Evolutionary conservation across 2,888 invertebrate species (phyloP).

Genomic region (Mimumesa dahlbomi): DNA sequence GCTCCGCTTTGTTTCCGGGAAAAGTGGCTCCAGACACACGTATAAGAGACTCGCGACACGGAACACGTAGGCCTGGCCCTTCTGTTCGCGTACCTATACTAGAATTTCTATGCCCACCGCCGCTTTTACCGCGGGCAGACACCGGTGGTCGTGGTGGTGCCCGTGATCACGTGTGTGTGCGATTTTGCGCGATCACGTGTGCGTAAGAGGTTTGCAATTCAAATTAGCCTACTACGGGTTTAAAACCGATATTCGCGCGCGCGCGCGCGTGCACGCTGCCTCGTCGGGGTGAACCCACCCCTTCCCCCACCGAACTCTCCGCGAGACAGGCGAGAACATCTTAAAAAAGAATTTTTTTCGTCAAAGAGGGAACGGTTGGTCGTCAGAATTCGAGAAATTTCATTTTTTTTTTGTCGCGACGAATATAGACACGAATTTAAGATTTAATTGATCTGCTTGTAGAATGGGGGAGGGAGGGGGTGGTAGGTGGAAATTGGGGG

Average conservation of each 20-base stretch:
- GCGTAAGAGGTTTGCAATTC: conserved; percentile 72
- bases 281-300: too few relatives aligned
- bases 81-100: conserved; percentile 32
- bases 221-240: conserved; percentile 74
- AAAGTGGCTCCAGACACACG: conserved; percentile 57
- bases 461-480: too few relatives aligned
- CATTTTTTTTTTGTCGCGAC: too few relatives aligned
- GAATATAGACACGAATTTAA: too few relatives aligned
- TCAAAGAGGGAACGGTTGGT: neutral
- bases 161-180: conserved; percentile 26
- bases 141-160: conserved; percentile 31
- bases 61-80: conserved; percentile 18
- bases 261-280: neutral
- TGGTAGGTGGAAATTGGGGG: conserved; percentile 32
- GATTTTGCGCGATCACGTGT: conserved; percentile 66
- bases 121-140: conserved; percentile 8
- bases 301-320: too few relatives aligned
- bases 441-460: conserved; percentile 37
- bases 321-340: too few relatives aligned
- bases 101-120: conserved; percentile 28
- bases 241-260: conserved; percentile 56
- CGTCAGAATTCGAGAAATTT: neutral
- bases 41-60: conserved; percentile 48
- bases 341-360: neutral
- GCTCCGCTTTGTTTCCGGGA: conserved; percentile 68